Conservation (phyloP, 2,113 vertebrate species). For the Cichladusa arquata region DNA sequence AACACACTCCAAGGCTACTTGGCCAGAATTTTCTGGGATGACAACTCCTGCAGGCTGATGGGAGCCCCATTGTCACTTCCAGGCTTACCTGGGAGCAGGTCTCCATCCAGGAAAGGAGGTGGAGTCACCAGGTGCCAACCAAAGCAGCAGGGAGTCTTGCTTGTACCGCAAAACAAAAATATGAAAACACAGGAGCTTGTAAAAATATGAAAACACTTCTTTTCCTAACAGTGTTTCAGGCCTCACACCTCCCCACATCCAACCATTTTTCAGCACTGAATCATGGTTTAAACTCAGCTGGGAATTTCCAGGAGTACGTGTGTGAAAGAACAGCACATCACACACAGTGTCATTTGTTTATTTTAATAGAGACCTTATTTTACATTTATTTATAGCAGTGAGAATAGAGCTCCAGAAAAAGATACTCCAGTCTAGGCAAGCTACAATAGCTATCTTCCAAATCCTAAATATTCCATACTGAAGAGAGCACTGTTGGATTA, state of each 20-base stretch:
- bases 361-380: slow-evolving; percentile 48
- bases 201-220: not conserved
- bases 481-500: not conserved
- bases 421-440: not conserved
- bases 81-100: not conserved
- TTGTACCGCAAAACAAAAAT: not conserved
- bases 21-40: not conserved
- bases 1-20: not conserved
- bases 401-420: slow-evolving; percentile 33
- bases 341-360: not conserved
- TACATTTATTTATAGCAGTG: slow-evolving; percentile 32
- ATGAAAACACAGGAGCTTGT: accelerated
- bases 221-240: accelerated
- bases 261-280: not conserved
- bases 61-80: accelerated
- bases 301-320: accelerated
- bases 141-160: not conserved
- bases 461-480: not conserved
- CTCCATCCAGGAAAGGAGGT: not conserved
- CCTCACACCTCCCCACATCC: not conserved
- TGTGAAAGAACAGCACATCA: not conserved
- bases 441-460: not conserved
- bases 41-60: not conserved
- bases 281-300: not conserved
- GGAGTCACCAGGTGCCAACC: not conserved